phyloP scores from a whole-genome alignment of 2,113 vertebrate species.

The Cyprinodon brontotheroides region DNA sequence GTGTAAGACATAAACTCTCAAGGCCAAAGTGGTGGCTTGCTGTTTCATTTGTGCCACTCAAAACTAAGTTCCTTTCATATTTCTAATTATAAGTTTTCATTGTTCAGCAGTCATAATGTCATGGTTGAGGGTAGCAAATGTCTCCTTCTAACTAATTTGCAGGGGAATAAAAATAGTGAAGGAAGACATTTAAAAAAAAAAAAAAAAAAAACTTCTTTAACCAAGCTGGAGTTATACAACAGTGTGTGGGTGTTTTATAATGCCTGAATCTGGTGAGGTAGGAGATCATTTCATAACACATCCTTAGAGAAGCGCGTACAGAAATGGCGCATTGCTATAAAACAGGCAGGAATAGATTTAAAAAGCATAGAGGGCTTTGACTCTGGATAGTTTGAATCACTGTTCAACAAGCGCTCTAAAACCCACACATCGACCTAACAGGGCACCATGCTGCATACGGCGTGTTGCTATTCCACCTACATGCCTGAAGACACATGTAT shows the following conservation, averaged over 20 bases:
- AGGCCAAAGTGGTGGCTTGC: background rate
- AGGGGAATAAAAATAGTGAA: constrained; percentile 20
- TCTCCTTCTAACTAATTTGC: constrained; percentile 7
- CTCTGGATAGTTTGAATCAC: constrained; percentile 76
- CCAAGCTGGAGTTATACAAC: constrained; percentile 75
- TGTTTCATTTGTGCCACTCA: background rate
- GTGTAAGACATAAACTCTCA: background rate
- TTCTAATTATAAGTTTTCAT: background rate
- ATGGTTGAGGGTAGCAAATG: background rate
- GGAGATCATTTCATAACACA: constrained; percentile 80
- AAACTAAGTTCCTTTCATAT: background rate
- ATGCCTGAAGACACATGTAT: constrained; percentile 55
- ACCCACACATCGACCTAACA: constrained; percentile 76
- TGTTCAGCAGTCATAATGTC: background rate
- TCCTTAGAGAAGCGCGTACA: constrained; percentile 74
- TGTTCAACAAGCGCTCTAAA: constrained; percentile 65
- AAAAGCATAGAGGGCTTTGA: constrained; percentile 72
- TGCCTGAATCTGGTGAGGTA: constrained; percentile 69
- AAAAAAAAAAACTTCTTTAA: constrained; percentile 58
- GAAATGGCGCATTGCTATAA: constrained; percentile 55
- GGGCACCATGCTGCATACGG: constrained; percentile 59
- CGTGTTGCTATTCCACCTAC: constrained; percentile 63
- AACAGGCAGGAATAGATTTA: constrained; percentile 66
- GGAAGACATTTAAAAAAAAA: constrained; percentile 12
- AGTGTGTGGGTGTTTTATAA: constrained; percentile 74